Base-by-base conservation (phyloP, 2,888 invertebrate genomes). In the Limnephilus rhombicus region DNA sequence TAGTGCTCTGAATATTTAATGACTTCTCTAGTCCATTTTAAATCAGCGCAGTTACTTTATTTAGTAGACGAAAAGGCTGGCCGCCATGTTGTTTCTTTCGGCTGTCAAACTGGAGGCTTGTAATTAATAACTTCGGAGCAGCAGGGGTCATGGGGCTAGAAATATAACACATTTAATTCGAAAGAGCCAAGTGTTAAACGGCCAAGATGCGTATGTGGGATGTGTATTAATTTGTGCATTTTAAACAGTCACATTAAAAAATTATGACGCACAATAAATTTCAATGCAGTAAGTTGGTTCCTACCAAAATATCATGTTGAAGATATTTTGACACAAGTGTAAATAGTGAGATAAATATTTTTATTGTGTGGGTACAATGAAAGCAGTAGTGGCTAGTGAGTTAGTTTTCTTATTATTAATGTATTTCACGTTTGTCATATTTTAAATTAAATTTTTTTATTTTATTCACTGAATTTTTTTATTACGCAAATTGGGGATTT, bases 111-210 rank as follows among this genome's bases (percentile, higher is more conserved):
- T 90, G 91, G 90, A 92, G 91, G 92, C 89, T 92, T 37, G 92
- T 93, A 93, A 93, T 93, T 93, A 93, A 93, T 93, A 91, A 92
- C 92, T 92, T 91, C 86, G 91, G 91, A 92, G 90, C 91, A 86
- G 53, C 93, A 92, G 91, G 89, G 92, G 92, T 92, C 91, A 91
- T 9, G 88, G 68, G n/a, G 88, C 85, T 89, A 41, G 85, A 85
- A 83, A 45, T 85, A 91, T 34, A 34, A 37, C 83, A 15, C 49
- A 41, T 90, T 90, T 90, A 68, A 90, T 82, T 82, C 82, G 82
- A 90, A 90, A 53, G 37, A 29, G 80, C 88, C 88, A 13, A 89
- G 37, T 89, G 88, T 80, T 49, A 45, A 86, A 29, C 31, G 29
- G 45, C 86, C 29, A 49, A 41, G 45, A 86, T 86, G 45, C 85